Percentiles rank a stretch among this genome's conserved stretches.
These are phyloP conservation scores for Stegodyphus dumicola DNA, from an alignment of 1,140 invertebrate species.

Conservation along the genomic window DNA sequence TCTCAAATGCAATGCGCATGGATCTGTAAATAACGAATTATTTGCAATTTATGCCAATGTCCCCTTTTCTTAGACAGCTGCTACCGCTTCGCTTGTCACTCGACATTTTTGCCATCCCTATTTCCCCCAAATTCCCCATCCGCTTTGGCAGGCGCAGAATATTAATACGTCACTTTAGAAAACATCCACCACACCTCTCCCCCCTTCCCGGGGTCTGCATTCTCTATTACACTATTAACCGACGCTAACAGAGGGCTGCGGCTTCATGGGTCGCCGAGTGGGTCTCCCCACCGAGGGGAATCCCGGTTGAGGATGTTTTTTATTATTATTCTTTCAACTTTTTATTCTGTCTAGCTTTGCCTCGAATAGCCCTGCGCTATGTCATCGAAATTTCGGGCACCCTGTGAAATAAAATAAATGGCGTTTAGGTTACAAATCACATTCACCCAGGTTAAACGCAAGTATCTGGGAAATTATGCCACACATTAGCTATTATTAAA, in stretches of 20 bases:
- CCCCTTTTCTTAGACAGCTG: constrained; percentile 7
- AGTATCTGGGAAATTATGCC: too few species aligned
- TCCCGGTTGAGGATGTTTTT: neutral
- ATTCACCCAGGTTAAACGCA: too few species aligned
- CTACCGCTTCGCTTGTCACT: constrained; percentile 44
- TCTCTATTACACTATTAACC: constrained; percentile 55
- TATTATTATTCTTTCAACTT: too few species aligned
- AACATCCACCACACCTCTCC: constrained; percentile 5
- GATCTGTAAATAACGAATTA: too few species aligned
- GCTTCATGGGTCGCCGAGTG: constrained; percentile 41
- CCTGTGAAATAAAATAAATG: too few species aligned
- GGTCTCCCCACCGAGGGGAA: neutral
- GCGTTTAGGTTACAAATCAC: too few species aligned
- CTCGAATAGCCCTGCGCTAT: too few species aligned
- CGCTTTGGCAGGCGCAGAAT: constrained; percentile 53
- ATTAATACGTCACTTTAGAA: constrained; percentile 60
- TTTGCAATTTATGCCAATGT: too few species aligned
- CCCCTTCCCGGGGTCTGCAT: neutral
- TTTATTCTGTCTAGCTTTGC: too few species aligned
- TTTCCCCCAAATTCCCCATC: constrained; percentile 22
- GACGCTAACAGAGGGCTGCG: constrained; percentile 43
- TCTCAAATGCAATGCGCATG: too few species aligned
- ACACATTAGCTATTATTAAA: too few species aligned
- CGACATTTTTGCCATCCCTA: constrained; percentile 13
- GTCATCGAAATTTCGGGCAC: too few species aligned